Evolutionary conservation across 2,113 vertebrate species (phyloP).

Genomic region (Anser cygnoides): DNA sequence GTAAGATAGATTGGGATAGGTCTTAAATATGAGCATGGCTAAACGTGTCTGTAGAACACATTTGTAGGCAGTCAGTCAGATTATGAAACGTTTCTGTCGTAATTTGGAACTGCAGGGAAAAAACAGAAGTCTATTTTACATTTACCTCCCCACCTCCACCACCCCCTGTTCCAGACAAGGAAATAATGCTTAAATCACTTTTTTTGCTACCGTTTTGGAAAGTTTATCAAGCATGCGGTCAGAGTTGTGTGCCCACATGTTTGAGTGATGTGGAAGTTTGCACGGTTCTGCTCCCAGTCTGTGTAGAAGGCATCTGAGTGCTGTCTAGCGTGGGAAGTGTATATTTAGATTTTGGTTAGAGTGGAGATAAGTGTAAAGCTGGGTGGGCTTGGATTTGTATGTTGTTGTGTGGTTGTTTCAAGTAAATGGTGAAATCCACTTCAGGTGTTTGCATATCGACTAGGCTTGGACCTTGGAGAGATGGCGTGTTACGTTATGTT

Average conservation of each 20-base stretch:
- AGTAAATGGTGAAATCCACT: not conserved
- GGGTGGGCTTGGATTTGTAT: not conserved
- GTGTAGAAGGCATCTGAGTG: not conserved
- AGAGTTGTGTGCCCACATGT: not conserved
- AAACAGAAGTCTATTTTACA: not conserved
- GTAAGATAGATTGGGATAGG: not conserved
- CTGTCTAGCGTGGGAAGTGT: not conserved
- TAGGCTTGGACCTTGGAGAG: not conserved
- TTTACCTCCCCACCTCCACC: not conserved
- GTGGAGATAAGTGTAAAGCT: not conserved
- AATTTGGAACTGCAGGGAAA: not conserved
- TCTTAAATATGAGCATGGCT: fast-evolving
- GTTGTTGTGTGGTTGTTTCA: not conserved
- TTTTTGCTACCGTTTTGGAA: not conserved
- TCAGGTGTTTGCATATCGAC: not conserved
- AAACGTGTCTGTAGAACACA: not conserved
- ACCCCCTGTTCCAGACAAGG: not conserved
- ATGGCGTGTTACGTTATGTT: not conserved
- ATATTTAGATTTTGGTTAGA: not conserved
- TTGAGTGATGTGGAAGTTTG: not conserved
- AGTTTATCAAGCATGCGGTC: not conserved
- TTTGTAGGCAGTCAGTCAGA: not conserved
- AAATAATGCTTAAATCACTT: not conserved
- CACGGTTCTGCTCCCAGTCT: not conserved
- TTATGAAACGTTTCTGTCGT: not conserved